These are phyloP conservation scores for Phania funesta DNA, from an alignment of 2,888 invertebrate genomes.

Conservation along the genomic window DNA sequence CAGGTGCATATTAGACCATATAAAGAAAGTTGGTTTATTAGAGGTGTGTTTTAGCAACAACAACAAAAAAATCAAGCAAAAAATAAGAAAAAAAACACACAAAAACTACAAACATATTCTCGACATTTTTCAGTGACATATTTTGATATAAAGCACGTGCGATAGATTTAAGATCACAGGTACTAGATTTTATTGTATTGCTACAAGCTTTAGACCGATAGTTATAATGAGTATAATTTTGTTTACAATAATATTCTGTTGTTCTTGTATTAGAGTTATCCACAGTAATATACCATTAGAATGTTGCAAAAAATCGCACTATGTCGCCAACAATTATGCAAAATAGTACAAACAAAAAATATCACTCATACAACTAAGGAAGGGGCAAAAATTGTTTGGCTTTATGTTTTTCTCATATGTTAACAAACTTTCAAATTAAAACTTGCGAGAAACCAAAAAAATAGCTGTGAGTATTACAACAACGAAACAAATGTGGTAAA, in stretches of 20 bases:
- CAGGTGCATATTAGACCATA: constrained; percentile 64
- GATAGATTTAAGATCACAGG: constrained; percentile 8
- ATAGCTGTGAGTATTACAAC: not conserved
- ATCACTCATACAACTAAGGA: constrained; percentile 21
- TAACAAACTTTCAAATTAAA: constrained; percentile 59
- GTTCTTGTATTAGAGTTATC: not conserved
- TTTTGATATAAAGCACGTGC: constrained; percentile 62
- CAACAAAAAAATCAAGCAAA: constrained; percentile 9
- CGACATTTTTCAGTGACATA: constrained; percentile 54
- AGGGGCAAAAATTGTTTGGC: constrained; percentile 15
- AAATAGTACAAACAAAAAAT: constrained; percentile 28
- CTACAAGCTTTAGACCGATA: not conserved
- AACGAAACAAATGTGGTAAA: constrained; percentile 4
- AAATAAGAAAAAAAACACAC: too few species aligned
- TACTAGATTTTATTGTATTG: not conserved
- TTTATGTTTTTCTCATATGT: constrained; percentile 21
- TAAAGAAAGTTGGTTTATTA: constrained; percentile 53
- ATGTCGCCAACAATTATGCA: constrained; percentile 52
- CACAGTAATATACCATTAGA: constrained; percentile 46
- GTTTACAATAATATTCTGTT: not conserved
- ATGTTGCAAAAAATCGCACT: constrained; percentile 62
- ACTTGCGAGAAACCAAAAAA: constrained; percentile 33
- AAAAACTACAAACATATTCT: constrained; percentile 28
- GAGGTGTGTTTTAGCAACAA: constrained; percentile 50
- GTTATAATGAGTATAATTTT: not conserved